phyloP scores from a whole-genome alignment of 2,888 invertebrate species.

The Timema cristinae region DNA sequence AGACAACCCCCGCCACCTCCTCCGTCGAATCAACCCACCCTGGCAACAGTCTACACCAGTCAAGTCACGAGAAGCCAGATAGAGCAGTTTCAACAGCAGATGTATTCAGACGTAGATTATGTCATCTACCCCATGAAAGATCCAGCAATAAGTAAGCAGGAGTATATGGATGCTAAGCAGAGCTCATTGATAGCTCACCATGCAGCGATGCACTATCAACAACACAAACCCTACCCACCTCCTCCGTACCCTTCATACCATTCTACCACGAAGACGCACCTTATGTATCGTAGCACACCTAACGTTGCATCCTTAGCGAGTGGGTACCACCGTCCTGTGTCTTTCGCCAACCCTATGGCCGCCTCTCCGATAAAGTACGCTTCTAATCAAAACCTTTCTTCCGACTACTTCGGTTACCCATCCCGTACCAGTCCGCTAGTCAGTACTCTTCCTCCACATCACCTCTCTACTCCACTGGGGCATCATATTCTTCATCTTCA shows the following conservation, averaged over 20 bases:
- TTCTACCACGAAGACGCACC: conserved; percentile 58
- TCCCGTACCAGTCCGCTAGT: conserved; percentile 35
- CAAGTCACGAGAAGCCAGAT: conserved; percentile 71
- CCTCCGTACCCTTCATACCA: conserved; percentile 52
- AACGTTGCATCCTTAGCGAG: conserved; percentile 52
- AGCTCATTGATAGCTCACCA: conserved; percentile 65
- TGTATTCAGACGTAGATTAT: conserved; percentile 88
- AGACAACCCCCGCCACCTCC: conserved; percentile 47
- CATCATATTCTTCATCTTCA: conserved; percentile 46
- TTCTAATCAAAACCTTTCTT: conserved; percentile 68
- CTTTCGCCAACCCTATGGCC: conserved; percentile 33
- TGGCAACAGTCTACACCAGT: conserved; percentile 68
- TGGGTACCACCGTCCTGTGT: conserved; percentile 32
- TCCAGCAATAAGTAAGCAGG: conserved; percentile 84
- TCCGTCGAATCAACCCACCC: conserved; percentile 61
- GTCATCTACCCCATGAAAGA: conserved; percentile 89
- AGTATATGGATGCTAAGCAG: conserved; percentile 84
- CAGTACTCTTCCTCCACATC: conserved; percentile 47
- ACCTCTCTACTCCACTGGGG: conserved; percentile 47
- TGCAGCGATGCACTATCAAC: conserved; percentile 40
- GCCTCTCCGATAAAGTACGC: conserved; percentile 37
- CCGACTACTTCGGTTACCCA: conserved; percentile 23
- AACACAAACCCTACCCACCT: conserved; percentile 47
- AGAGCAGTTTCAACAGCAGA: conserved; percentile 82
- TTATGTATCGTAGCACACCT: conserved; percentile 79